A percentile compares a stretch with the other conserved stretches of the same genome.
Evolutionary conservation across 2,888 invertebrate species (phyloP).

Genomic region (Drosophila eohydei): DNA sequence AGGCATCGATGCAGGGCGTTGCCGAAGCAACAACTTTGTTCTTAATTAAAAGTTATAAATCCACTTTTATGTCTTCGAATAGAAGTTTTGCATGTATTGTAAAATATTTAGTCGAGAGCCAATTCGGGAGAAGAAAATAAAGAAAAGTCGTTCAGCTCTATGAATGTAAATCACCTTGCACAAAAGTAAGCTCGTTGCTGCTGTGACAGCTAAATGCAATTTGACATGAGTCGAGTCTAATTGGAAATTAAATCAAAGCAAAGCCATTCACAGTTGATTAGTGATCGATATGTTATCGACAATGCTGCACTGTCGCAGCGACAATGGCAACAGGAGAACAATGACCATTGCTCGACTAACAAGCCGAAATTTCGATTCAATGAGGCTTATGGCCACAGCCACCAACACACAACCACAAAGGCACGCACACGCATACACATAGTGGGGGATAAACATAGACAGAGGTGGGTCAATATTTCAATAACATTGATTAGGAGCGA

Average conservation of each 20-base stretch:
- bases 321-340: slow-evolving; percentile 14
- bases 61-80: slow-evolving; percentile 2
- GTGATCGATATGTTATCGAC: slow-evolving; percentile 28
- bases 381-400: slow-evolving; percentile 22
- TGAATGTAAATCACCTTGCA: slow-evolving; percentile 3
- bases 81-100: not conserved
- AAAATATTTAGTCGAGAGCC: not conserved
- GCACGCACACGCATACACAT: not conserved
- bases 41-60: slow-evolving; percentile 9
- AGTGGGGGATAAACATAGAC: not conserved
- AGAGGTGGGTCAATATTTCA: slow-evolving; percentile 45
- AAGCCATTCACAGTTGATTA: slow-evolving; percentile 6
- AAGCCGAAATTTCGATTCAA: slow-evolving; percentile 20
- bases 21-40: not conserved
- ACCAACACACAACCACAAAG: slow-evolving; percentile 6
- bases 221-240: not conserved
- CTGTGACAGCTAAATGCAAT: slow-evolving; percentile 1
- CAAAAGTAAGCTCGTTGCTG: not conserved
- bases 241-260: slow-evolving; percentile 10
- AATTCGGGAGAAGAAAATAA: not conserved
- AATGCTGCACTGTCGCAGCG: too few species aligned
- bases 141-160: not conserved
- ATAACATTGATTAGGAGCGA: slow-evolving; percentile 35
- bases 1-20: not conserved
- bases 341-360: slow-evolving; percentile 8